Percentiles rank a stretch among this genome's conserved stretches.
Evolutionary conservation across 2,888 invertebrate genomes (phyloP).

Genomic region (Chrysolina americana): DNA sequence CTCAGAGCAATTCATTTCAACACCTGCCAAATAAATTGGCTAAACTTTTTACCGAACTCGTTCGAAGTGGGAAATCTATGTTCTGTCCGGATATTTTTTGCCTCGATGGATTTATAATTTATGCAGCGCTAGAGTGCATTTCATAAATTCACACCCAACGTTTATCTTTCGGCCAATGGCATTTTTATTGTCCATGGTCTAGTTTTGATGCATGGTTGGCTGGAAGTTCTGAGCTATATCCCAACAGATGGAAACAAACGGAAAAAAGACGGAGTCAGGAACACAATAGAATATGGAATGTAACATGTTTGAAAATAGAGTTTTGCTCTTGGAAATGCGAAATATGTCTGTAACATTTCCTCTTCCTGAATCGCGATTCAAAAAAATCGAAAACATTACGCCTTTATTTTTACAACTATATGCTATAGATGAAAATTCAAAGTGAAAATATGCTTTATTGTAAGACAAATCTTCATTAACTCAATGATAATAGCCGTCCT

Average conservation of each 20-base stretch:
- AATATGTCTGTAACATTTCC: background rate
- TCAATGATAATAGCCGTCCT: too few species aligned
- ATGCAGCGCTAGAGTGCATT: constrained; percentile 32
- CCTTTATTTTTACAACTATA: too few species aligned
- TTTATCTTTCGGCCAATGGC: constrained; percentile 27
- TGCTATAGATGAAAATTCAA: too few species aligned
- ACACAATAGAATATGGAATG: background rate
- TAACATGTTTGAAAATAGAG: background rate
- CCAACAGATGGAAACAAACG: background rate
- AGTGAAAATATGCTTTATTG: too few species aligned
- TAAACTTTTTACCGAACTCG: constrained; percentile 37
- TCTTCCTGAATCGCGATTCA: background rate
- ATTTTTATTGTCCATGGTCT: constrained; percentile 23
- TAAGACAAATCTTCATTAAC: too few species aligned
- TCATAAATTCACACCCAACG: constrained; percentile 28
- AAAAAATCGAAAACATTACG: too few species aligned
- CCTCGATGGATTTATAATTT: constrained; percentile 20
- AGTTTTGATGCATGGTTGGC: constrained; percentile 16
- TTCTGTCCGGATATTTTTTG: constrained; percentile 33
- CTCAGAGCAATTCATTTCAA: constrained; percentile 42
- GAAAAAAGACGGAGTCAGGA: background rate
- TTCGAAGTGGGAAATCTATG: constrained; percentile 36
- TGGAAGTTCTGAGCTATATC: background rate
- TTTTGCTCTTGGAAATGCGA: background rate
- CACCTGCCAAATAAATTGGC: constrained; percentile 47